Evolutionary conservation across 2,888 invertebrate genomes (phyloP).

Genomic region (Heteropelma amictum): DNA sequence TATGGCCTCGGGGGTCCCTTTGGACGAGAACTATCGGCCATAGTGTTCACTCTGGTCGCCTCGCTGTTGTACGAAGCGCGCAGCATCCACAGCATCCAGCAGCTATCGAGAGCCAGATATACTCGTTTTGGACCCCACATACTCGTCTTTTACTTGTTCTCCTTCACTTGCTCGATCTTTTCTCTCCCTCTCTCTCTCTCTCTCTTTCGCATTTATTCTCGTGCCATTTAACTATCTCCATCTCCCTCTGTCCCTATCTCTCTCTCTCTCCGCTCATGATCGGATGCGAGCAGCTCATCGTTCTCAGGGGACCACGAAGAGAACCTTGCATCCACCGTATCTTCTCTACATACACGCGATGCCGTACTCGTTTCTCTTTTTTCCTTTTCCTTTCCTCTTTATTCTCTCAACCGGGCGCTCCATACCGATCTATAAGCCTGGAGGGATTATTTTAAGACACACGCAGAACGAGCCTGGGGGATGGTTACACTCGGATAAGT

Average conservation of each 20-base stretch:
- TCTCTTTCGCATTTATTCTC: neutral
- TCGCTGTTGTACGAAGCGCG: neutral
- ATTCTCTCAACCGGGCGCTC: constrained; percentile 27
- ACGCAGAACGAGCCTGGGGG: constrained; percentile 36
- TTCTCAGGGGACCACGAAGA: constrained; percentile 39
- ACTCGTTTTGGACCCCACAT: constrained; percentile 43
- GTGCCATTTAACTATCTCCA: neutral
- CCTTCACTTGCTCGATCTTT: neutral
- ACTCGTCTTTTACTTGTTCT: constrained; percentile 3
- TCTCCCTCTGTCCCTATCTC: neutral
- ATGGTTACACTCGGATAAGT: constrained; percentile 49
- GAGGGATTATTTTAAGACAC: constrained; percentile 53
- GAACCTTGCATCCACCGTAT: constrained; percentile 16
- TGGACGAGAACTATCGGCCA: constrained; percentile 35
- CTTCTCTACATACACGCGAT: constrained; percentile 27
- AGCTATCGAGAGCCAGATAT: constrained; percentile 47
- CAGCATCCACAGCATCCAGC: too few species aligned
- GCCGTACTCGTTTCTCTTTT: constrained; percentile 10
- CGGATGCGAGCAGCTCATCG: constrained; percentile 45
- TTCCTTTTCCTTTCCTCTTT: neutral
- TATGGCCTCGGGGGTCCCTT: constrained; percentile 42
- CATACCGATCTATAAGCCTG: constrained; percentile 28
- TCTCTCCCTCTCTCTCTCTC: neutral
- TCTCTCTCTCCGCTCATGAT: constrained; percentile 27
- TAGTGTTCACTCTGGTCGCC: constrained; percentile 11